Evolutionary conservation across 1,140 invertebrate species (phyloP).

Genomic region (Ceratoteleas bidentatus): DNA sequence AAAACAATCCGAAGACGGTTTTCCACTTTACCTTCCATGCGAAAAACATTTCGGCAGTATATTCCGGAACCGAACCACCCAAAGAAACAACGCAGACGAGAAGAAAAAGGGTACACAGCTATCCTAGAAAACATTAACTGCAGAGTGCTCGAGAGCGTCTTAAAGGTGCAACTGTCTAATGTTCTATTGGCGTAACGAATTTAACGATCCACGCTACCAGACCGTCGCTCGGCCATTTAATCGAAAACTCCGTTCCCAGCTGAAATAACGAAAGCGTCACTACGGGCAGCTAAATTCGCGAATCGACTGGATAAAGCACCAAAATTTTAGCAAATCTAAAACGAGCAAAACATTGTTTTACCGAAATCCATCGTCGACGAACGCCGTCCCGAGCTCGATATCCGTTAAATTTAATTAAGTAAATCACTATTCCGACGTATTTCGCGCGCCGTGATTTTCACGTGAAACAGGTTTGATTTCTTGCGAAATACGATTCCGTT

Average conservation of each 20-base stretch:
- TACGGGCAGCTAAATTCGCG: too few species aligned
- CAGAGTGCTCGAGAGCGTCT: constrained; percentile 55
- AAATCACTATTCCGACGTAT: constrained; percentile 52
- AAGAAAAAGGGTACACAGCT: constrained; percentile 39
- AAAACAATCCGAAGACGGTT: constrained; percentile 6
- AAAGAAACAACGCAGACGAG: constrained; percentile 32
- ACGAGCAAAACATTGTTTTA: too few species aligned
- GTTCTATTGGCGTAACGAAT: constrained; percentile 53
- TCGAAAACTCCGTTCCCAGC: constrained; percentile 7
- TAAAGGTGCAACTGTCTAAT: constrained; percentile 53
- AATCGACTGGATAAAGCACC: too few species aligned
- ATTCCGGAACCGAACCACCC: constrained; percentile 26
- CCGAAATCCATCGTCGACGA: constrained; percentile 34
- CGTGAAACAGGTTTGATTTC: constrained; percentile 60
- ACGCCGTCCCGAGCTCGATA: constrained; percentile 24
- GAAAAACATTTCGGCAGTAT: constrained; percentile 32
- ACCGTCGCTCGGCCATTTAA: constrained; percentile 33
- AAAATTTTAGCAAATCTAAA: too few species aligned
- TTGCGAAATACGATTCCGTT: too few species aligned
- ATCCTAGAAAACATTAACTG: constrained; percentile 61
- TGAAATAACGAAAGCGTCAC: constrained; percentile 2
- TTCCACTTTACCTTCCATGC: constrained; percentile 27
- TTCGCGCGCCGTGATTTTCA: constrained; percentile 54
- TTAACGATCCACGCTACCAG: constrained; percentile 39
- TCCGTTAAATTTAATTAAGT: constrained; percentile 58